Evolutionary conservation across 2,113 vertebrate genomes (phyloP), one percentile per base, ranked within the genome.

Genomic region (Forbesichthys agassizii): DNA sequence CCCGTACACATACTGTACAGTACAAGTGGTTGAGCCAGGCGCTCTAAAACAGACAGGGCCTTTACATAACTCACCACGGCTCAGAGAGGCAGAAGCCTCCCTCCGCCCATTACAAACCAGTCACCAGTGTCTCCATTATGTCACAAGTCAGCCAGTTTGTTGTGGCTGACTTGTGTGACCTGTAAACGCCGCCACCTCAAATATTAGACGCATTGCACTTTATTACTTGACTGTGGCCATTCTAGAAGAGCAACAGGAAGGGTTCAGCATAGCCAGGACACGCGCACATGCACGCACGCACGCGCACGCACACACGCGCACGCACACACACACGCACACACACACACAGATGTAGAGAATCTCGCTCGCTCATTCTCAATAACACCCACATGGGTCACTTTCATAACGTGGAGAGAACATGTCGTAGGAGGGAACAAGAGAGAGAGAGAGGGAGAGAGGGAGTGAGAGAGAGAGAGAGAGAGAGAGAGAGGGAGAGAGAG

Each of bases 361-460:
- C 78, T 74, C 73, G 71, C 85, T 85, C 80, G 64, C 82, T 89
- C 86, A 86, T 90, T 90, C 87, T 88, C 84, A 88, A 73, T 80
- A 90, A 85, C 90, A 87, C 89, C 89, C 89, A 92, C 91, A 78
- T 70, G 84, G 90, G 91, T 92, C 90, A 91, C 88, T 92, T 91
- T 92, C 87, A 90, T 90, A 92, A 91, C 89, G 77, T 69, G 13
- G 52, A 81, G 74, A 85, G 87, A 86, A 84, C 87, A 88, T 86
- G 84, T 75, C 87, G 89, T 91, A 81, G 89, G 89, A 89, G 89
- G 89, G 78, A 88, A 77, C 80, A 79, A 69, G 82, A 87, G 84
- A 61, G 85, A 85, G 86, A 64, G 11, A 52, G 20, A 20, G 20
- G 20, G 20, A 20, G 20, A 20, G 20, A 2, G 20, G n/a, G n/a